These are phyloP conservation scores for Amazona vittata DNA, from an alignment of 2,113 vertebrate species.

Conservation along the genomic window DNA sequence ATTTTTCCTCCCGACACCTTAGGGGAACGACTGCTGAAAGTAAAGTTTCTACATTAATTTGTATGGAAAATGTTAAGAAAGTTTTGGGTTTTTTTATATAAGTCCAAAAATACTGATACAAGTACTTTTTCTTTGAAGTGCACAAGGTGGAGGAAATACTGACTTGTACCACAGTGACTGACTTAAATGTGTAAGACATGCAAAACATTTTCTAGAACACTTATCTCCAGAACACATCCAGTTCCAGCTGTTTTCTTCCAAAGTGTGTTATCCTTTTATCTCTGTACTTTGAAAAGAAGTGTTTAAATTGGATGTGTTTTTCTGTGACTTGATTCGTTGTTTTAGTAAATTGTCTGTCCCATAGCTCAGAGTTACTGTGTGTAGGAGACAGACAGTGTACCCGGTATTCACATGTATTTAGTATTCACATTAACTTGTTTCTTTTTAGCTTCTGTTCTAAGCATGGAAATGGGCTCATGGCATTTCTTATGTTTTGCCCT, in stretches of 20 bases:
- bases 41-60: conserved; percentile 53
- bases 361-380: background rate
- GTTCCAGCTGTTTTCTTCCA: background rate
- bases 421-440: background rate
- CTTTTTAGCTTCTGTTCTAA: background rate
- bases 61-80: background rate
- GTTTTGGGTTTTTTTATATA: background rate
- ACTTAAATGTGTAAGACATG: background rate
- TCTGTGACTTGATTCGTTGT: background rate
- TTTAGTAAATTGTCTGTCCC: background rate
- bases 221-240: background rate
- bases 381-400: background rate
- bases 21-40: conserved; percentile 46
- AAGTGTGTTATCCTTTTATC: background rate
- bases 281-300: background rate
- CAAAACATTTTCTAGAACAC: background rate
- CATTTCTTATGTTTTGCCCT: background rate
- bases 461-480: background rate
- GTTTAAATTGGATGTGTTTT: background rate
- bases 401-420: background rate
- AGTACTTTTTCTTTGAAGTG: background rate
- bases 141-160: background rate
- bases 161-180: background rate
- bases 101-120: background rate
- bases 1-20: conserved; percentile 72